Percentiles rank a stretch among this genome's conserved stretches.
phyloP scores from a whole-genome alignment of 2,113 vertebrate genomes.

The Alaudala cheleensis region DNA sequence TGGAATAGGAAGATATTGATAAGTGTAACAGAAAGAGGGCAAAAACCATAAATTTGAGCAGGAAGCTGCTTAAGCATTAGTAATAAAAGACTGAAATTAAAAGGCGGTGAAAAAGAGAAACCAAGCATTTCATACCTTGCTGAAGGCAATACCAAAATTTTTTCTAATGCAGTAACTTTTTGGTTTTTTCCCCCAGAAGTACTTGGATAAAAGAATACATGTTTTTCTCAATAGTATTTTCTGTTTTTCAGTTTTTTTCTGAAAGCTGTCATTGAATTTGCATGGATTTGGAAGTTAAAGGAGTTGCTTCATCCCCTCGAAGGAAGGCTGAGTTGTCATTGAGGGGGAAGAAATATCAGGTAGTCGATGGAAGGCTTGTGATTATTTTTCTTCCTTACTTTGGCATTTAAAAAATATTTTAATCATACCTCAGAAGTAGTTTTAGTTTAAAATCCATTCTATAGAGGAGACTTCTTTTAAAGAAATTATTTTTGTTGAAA shows the following conservation, averaged over 20 bases:
- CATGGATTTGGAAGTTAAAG: conserved; percentile 76
- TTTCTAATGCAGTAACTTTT: neutral
- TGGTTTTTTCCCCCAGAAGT: neutral
- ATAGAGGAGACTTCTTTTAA: neutral
- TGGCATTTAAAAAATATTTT: neutral
- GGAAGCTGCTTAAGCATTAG: neutral
- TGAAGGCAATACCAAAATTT: neutral
- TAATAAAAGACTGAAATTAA: neutral
- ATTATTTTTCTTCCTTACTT: neutral
- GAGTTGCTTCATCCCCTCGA: conserved; percentile 41
- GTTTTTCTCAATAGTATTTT: neutral
- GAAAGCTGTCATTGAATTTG: neutral
- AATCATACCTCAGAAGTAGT: neutral
- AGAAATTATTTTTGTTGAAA: neutral
- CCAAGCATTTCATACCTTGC: neutral
- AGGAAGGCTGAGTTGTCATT: neutral
- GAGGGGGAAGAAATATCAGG: conserved; percentile 45
- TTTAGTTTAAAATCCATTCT: neutral
- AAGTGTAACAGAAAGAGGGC: neutral
- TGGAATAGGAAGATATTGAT: neutral
- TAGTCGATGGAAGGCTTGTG: conserved; percentile 12
- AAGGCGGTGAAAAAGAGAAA: neutral
- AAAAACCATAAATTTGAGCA: neutral
- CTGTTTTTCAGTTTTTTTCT: neutral
- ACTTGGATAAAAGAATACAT: neutral